phyloP scores from a whole-genome alignment of 2,113 vertebrate genomes.

The Zeus faber region DNA sequence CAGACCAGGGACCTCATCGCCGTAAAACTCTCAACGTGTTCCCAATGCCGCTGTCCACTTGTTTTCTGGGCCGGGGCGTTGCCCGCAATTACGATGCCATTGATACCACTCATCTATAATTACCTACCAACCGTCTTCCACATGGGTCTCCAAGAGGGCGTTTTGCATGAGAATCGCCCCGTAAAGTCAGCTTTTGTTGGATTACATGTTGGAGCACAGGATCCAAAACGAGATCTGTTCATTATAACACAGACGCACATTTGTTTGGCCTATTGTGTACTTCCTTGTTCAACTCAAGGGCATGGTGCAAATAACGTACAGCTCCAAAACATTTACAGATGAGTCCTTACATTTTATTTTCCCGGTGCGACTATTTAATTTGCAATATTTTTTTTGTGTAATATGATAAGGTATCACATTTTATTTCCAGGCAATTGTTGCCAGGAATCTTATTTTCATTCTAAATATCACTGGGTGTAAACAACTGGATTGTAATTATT shows the following conservation, averaged over 20 bases:
- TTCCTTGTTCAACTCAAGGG: constrained; percentile 17
- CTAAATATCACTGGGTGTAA: too few species aligned
- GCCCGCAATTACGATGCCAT: constrained; percentile 61
- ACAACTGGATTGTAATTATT: too few species aligned
- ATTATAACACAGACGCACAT: constrained; percentile 24
- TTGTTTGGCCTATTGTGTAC: constrained; percentile 19
- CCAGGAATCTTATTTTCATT: too few species aligned
- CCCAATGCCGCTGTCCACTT: constrained; percentile 34
- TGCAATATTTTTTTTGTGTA: too few species aligned
- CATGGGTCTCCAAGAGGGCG: constrained; percentile 30
- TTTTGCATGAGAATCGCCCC: constrained; percentile 57
- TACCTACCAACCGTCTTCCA: constrained; percentile 50
- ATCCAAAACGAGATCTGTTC: constrained; percentile 6
- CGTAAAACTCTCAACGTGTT: constrained; percentile 65
- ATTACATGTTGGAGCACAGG: constrained; percentile 8
- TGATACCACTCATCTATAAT: constrained; percentile 61
- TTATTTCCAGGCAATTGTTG: too few species aligned
- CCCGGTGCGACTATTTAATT: not conserved
- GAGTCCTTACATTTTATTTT: not conserved
- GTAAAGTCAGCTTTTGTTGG: constrained; percentile 32
- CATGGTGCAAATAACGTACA: constrained; percentile 4
- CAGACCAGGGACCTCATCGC: constrained; percentile 55
- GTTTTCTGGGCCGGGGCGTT: constrained; percentile 50
- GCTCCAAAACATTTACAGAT: constrained; percentile 4
- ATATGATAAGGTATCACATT: too few species aligned